These are phyloP conservation scores for Thalpophila matura DNA, from an alignment of 2,888 invertebrate genomes.

Conservation along the genomic window DNA sequence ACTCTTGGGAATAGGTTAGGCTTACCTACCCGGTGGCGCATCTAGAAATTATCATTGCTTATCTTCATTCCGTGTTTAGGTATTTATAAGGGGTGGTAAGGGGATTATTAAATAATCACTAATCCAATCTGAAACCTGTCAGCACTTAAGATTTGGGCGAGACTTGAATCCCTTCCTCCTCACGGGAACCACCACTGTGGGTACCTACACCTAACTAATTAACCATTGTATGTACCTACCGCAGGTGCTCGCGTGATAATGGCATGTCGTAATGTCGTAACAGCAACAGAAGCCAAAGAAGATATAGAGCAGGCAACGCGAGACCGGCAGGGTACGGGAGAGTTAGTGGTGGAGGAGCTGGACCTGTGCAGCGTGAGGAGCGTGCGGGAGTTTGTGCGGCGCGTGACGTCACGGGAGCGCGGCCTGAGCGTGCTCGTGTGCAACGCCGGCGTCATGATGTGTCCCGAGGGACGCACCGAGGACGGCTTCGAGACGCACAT, in stretches of 20 bases:
- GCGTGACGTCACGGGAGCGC: conserved; percentile 81
- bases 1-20: too few relatives aligned
- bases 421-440: conserved; percentile 43
- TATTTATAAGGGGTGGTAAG: too few relatives aligned
- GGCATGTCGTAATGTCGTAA: conserved; percentile 84
- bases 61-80: too few relatives aligned
- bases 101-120: too few relatives aligned
- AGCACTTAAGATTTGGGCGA: too few relatives aligned
- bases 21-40: too few relatives aligned
- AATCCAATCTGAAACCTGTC: too few relatives aligned
- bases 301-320: conserved; percentile 80
- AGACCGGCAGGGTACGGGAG: conserved; percentile 63
- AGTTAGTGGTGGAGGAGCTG: conserved; percentile 82
- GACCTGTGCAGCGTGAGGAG: conserved; percentile 90
- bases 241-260: conserved; percentile 89
- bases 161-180: too few relatives aligned
- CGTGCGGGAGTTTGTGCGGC: conserved; percentile 88
- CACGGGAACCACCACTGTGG: too few relatives aligned
- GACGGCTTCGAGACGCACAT: conserved; percentile 93
- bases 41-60: too few relatives aligned
- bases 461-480: conserved; percentile 90
- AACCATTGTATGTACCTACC: too few relatives aligned
- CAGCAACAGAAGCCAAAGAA: conserved; percentile 88
- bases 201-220: too few relatives aligned
- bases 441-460: conserved; percentile 89